Percentiles rank a stretch among this genome's conserved stretches.
Conservation (phyloP, 2,113 vertebrate species). For the Eonycteris spelaea region DNA sequence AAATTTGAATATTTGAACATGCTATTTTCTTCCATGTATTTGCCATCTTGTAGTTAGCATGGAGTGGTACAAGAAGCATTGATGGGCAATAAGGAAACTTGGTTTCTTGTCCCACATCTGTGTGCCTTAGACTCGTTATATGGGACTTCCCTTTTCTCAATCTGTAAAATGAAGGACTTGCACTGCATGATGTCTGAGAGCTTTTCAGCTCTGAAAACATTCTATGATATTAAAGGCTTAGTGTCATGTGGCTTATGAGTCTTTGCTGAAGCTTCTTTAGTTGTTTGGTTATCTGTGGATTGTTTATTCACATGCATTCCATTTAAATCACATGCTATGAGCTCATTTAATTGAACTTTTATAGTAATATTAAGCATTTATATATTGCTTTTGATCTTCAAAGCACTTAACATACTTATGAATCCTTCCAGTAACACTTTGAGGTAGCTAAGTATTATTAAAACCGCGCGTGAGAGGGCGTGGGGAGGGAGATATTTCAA, state of each 20-base stretch:
- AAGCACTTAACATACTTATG: conserved; percentile 61
- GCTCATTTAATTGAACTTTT: conserved; percentile 73
- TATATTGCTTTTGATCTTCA: conserved; percentile 73
- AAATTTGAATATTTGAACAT: neutral
- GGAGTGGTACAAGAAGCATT: neutral
- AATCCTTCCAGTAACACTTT: conserved; percentile 57
- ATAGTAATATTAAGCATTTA: conserved; percentile 65
- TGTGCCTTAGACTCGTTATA: neutral
- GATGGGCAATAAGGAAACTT: neutral
- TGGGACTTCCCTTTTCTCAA: neutral
- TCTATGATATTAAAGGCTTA: conserved; percentile 34
- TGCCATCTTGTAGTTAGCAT: neutral
- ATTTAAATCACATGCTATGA: conserved; percentile 66
- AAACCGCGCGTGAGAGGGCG: neutral
- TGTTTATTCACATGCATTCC: conserved; percentile 59
- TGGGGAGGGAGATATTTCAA: neutral
- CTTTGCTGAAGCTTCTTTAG: conserved; percentile 41
- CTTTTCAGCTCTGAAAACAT: conserved; percentile 31
- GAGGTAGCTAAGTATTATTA: conserved; percentile 54
- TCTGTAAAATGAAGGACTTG: neutral
- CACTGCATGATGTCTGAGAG: neutral
- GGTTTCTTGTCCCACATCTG: neutral
- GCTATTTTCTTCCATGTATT: neutral
- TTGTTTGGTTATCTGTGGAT: conserved; percentile 24
- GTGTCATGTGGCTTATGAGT: conserved; percentile 1